Evolutionary conservation across 1,140 invertebrate species (phyloP).

Genomic region (Caenorhabditis remanei): DNA sequence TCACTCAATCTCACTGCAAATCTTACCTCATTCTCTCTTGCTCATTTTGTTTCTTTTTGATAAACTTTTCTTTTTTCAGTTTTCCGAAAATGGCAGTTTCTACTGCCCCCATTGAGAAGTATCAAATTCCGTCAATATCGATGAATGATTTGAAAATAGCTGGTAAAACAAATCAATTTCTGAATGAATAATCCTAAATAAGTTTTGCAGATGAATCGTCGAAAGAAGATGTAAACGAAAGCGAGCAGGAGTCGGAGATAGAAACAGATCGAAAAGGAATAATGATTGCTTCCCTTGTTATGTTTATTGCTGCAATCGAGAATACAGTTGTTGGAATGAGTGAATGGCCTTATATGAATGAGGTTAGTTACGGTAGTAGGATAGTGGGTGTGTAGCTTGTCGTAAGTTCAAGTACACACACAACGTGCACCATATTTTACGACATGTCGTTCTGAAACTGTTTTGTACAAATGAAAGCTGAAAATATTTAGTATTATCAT

Average conservation of each 20-base stretch:
- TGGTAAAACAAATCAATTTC: not conserved
- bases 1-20: too few species aligned
- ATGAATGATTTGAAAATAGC: not conserved
- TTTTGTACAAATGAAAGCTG: not conserved
- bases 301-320: conserved; percentile 52
- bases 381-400: too few species aligned
- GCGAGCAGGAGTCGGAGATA: not conserved
- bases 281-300: conserved; percentile 38
- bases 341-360: conserved; percentile 59
- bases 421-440: too few species aligned
- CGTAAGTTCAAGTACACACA: too few species aligned
- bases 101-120: not conserved
- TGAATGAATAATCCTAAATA: not conserved
- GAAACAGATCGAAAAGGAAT: conserved; percentile 48
- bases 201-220: not conserved
- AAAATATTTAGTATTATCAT: not conserved
- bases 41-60: too few species aligned
- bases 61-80: not conserved
- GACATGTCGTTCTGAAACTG: too few species aligned
- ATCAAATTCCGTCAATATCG: not conserved
- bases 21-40: too few species aligned
- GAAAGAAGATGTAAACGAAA: not conserved
- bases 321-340: conserved; percentile 62
- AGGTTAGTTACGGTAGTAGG: not conserved
- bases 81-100: not conserved